Percentiles rank a stretch among this genome's conserved stretches.
phyloP scores from a whole-genome alignment of 2,888 invertebrate species.

The Gnatocerus cornutus region DNA sequence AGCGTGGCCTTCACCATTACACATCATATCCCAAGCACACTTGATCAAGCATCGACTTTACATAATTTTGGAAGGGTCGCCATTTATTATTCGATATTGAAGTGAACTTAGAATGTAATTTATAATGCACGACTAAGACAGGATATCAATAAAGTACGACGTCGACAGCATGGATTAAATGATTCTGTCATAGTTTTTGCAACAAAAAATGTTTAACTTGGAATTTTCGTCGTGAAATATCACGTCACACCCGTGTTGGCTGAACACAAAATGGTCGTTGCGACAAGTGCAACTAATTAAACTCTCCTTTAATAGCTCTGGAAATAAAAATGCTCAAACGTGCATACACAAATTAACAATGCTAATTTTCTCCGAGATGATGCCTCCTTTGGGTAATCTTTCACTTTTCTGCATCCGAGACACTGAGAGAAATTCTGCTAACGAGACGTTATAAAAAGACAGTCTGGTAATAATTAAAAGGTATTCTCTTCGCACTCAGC shows the following conservation, averaged over 20 bases:
- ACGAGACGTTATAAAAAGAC: conserved; percentile 31
- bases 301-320: neutral
- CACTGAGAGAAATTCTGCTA: conserved; percentile 21
- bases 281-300: conserved; percentile 30
- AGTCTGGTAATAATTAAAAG: conserved; percentile 31
- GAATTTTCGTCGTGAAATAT: neutral
- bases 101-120: conserved; percentile 38
- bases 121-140: conserved; percentile 33
- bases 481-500: conserved; percentile 22
- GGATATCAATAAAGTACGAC: conserved; percentile 35
- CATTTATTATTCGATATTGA: conserved; percentile 43
- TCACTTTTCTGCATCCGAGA: conserved; percentile 20
- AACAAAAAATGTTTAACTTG: no score
- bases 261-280: conserved; percentile 8
- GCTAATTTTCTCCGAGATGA: conserved; percentile 20
- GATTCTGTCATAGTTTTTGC: conserved; percentile 4
- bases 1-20: conserved; percentile 39
- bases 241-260: neutral
- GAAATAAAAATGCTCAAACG: conserved; percentile 22
- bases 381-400: conserved; percentile 30
- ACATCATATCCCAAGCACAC: conserved; percentile 35
- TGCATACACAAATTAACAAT: conserved; percentile 36
- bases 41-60: conserved; percentile 43
- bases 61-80: conserved; percentile 42
- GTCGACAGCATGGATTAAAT: conserved; percentile 13